Evolutionary conservation across 1,140 invertebrate species (phyloP), one percentile per base, ranked within the genome.

Genomic region (Nixonia krombeini): DNA sequence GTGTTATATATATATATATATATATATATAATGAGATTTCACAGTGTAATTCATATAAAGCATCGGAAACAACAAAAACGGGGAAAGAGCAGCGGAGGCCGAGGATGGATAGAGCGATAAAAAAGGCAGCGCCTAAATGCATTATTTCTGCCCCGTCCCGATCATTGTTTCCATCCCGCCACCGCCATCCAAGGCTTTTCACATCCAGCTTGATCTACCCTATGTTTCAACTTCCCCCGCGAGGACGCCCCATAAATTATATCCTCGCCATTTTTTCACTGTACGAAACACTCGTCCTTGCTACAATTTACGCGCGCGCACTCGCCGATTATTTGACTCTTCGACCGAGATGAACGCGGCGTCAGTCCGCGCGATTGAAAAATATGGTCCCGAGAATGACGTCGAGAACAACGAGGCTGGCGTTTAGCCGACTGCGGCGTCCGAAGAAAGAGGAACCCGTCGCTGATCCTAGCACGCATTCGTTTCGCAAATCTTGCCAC

Each of bases 1-100:
- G n/a, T n/a, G n/a, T n/a, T n/a, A n/a, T n/a, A n/a, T n/a, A n/a
- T n/a, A n/a, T n/a, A n/a, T n/a, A n/a, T n/a, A n/a, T n/a, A 70
- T 74, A 74, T 66, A 74, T 80, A 75, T 81, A 78, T 83, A 83
- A 83, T 84, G 81, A 83, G 80, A 84, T 83, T 83, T 84, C 78
- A 79, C 82, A 71, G 77, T 80, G 80, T 78, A 79, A 75, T 79
- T 82, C 81, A 77, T 80, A 81, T 83, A 79, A 82, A 83, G 80
- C 82, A 81, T 82, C 77, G 79, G 78, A 75, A 81, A 80, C 75
- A 79, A 80, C 78, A 72, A 78, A 81, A 78, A 73, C 46, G 49
- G 62, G 44, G 52, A 62, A 53, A 13, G 42, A 42, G 53, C 18
- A 63, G 47, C 55, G 45, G 62, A 65, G 51, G 31, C 15, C 28